A percentile compares a stretch with the other conserved stretches of the same genome.
Conservation (phyloP, 2,888 invertebrate species). For the Xestia ashworthii region DNA sequence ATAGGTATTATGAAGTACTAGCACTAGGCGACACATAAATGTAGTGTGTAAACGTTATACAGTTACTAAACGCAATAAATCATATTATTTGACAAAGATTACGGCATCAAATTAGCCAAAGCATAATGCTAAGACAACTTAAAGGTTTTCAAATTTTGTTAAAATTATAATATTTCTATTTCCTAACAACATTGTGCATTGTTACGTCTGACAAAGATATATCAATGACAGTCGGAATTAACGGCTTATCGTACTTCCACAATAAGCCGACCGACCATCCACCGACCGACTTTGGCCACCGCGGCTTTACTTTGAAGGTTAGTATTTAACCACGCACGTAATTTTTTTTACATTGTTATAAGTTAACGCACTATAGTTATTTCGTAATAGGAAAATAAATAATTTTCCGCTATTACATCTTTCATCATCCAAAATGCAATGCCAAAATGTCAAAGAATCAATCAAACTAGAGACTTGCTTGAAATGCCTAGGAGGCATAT, state of each 20-base stretch:
- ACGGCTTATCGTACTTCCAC: too few species aligned
- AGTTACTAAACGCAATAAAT: not conserved
- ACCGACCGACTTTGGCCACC: too few species aligned
- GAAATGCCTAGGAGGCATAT: conserved; percentile 27
- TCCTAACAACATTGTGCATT: too few species aligned
- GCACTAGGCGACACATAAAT: not conserved
- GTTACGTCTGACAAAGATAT: too few species aligned
- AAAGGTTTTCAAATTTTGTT: too few species aligned
- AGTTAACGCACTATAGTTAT: not conserved
- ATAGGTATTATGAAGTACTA: not conserved
- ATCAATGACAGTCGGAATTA: too few species aligned
- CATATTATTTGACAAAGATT: not conserved
- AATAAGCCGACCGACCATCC: too few species aligned
- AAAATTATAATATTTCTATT: too few species aligned
- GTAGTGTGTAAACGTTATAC: not conserved
- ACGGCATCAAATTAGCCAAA: not conserved
- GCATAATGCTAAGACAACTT: too few species aligned
- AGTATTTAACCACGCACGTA: too few species aligned
- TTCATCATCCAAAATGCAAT: conserved; percentile 11
- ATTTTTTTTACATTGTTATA: too few species aligned
- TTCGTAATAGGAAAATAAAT: not conserved
- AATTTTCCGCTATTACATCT: not conserved
- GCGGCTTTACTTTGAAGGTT: too few species aligned
- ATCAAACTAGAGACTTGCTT: conserved; percentile 4
- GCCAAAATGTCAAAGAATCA: conserved; percentile 14